Base-by-base conservation (phyloP, 2,113 vertebrate genomes). In the Lophura nycthemera region DNA sequence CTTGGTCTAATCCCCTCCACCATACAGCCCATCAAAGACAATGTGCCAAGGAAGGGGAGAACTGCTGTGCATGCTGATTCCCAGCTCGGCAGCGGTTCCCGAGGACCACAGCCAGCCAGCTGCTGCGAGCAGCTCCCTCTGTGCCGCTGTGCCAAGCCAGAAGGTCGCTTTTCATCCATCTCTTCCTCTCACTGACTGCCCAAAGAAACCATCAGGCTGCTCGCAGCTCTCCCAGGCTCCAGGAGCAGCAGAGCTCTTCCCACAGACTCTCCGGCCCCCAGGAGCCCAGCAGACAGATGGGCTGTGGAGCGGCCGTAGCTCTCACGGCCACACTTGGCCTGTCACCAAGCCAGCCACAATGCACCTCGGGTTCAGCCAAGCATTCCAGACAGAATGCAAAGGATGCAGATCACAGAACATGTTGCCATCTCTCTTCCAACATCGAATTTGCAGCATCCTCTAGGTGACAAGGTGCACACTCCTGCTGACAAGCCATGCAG, bases 1-100 rank as follows among this genome's bases (percentile, higher is more conserved):
- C 82, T 97, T 77, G 69, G 88, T 71, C 79, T 96, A 96, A 95
- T 95, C 91, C 91, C 54, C 72, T 92, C 82, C 87, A 88, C 71
- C 94, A 92, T 50, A 82, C 83, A 89, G 92, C 83, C 91, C 78
- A 78, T 84, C 78, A 66, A 80, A 92, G 78, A 93, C 95, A 96
- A 93, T 89, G 86, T 89, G 84, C 66, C 84, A 79, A 92, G 89
- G 81, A 90, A 92, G 78, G 83, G 67, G 84, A 91, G 86, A 89
- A 85, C 81, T 27, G 84, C 74, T 69, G 12, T 54, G 92, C 91
- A 95, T 96, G 92, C 92, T 92, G 94, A 96, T 95, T 92, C 45
- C 30, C 77, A 94, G 89, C 63, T 76, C 67, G 59, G 83, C 79
- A 0, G 6, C 30, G 40, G 89, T 75, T 83, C 70, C 74, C 87